Evolutionary conservation across 2,888 invertebrate species (phyloP).

Genomic region (Volucella zonaria): DNA sequence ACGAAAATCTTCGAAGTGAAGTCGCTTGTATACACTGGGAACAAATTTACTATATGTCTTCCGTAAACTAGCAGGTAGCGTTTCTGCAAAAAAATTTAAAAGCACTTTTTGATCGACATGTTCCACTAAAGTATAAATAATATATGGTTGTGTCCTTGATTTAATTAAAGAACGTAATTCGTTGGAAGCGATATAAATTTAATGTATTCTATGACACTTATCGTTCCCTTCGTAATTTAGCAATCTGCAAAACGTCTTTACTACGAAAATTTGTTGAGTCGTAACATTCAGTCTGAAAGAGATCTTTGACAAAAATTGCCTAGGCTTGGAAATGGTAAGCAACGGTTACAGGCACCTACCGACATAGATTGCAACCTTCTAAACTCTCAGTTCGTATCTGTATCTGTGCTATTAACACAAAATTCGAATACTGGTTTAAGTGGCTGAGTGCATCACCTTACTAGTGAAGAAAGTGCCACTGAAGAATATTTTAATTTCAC

Average conservation of each 20-base stretch:
- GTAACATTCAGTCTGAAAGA: background rate
- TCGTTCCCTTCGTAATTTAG: background rate
- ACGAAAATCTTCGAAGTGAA: background rate
- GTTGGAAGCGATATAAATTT: too few species aligned
- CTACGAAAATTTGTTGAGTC: background rate
- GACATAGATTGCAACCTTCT: background rate
- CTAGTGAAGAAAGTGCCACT: too few species aligned
- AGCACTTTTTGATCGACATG: background rate
- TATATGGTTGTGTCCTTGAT: background rate
- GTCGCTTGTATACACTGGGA: background rate
- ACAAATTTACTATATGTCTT: constrained; percentile 1
- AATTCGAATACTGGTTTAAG: too few species aligned
- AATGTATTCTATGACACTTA: too few species aligned
- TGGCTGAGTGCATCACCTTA: too few species aligned
- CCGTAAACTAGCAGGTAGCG: background rate
- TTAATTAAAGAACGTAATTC: constrained; percentile 1
- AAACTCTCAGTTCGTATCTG: constrained; percentile 2
- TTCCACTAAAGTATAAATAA: background rate
- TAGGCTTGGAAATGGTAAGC: constrained; percentile 2
- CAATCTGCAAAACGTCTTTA: constrained; percentile 6
- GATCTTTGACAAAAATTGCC: background rate
- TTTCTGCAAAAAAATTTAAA: too few species aligned
- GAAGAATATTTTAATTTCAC: too few species aligned
- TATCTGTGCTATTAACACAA: too few species aligned
- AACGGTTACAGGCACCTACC: background rate